Conservation (phyloP, 1,140 invertebrate genomes). For the Drosophila rufa region DNA sequence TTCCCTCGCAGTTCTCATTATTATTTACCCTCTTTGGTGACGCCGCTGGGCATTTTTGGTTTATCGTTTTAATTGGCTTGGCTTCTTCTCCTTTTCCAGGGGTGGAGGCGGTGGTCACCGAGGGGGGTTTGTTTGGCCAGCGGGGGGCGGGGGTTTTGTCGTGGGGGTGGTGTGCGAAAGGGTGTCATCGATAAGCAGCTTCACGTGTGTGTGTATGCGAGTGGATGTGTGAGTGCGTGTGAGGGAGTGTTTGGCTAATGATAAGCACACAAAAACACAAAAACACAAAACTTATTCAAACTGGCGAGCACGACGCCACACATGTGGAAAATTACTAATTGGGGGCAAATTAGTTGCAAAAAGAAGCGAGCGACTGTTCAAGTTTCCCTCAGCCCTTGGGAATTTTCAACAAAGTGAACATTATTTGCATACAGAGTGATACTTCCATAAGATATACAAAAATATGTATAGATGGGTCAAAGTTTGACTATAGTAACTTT, state of each 20-base stretch:
- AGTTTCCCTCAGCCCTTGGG: not conserved
- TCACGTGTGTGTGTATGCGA: slow-evolving; percentile 13
- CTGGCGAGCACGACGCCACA: not conserved
- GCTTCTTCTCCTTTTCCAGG: slow-evolving; percentile 10
- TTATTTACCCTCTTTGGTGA: slow-evolving; percentile 36
- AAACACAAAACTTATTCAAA: slow-evolving; percentile 39
- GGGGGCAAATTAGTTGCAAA: slow-evolving; percentile 27
- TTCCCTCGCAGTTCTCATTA: slow-evolving; percentile 28
- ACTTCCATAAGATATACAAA: not conserved
- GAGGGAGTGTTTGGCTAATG: slow-evolving; percentile 59
- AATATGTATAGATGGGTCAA: not conserved
- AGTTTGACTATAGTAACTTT: no score
- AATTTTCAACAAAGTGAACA: slow-evolving; percentile 2
- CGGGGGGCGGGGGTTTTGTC: not conserved
- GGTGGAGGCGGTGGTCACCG: not conserved
- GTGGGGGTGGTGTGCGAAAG: not conserved
- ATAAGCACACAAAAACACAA: slow-evolving; percentile 55
- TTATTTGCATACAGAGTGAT: not conserved
- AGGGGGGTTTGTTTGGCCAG: slow-evolving; percentile 4
- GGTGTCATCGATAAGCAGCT: slow-evolving; percentile 37
- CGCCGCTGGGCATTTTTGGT: slow-evolving; percentile 67
- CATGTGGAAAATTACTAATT: slow-evolving; percentile 42
- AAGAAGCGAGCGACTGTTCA: slow-evolving; percentile 4
- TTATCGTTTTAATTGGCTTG: slow-evolving; percentile 79
- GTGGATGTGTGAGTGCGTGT: slow-evolving; percentile 5